Percentiles rank a stretch among this genome's conserved stretches.
These are phyloP conservation scores for Lophius piscatorius DNA, from an alignment of 2,113 vertebrate genomes.

Conservation along the genomic window DNA sequence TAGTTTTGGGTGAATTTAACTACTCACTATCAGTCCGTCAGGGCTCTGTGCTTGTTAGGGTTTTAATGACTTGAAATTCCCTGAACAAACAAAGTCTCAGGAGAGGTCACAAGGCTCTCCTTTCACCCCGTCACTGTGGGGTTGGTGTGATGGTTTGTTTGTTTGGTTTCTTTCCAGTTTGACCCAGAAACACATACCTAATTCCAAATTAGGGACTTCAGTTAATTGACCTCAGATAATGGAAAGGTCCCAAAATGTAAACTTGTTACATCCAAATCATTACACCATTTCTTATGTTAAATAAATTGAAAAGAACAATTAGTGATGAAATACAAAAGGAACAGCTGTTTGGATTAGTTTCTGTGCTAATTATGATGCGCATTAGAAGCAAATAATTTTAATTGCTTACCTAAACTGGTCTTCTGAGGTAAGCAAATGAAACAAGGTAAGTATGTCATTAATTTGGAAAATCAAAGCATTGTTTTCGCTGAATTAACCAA, in stretches of 20 bases:
- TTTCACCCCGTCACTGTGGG: slow-evolving; percentile 51
- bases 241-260: slow-evolving; percentile 1
- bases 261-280: background rate
- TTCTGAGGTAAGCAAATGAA: no score
- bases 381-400: no score
- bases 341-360: background rate
- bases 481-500: no score
- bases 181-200: slow-evolving; percentile 32
- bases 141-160: slow-evolving; percentile 62
- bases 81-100: slow-evolving; percentile 62
- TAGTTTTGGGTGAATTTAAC: slow-evolving; percentile 59
- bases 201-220: slow-evolving; percentile 31
- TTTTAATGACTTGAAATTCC: slow-evolving; percentile 66
- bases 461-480: no score
- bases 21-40: slow-evolving; percentile 36
- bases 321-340: background rate
- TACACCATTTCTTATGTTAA: background rate
- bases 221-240: slow-evolving; percentile 36
- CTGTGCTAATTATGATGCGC: background rate
- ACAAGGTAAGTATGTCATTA: no score
- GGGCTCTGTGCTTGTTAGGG: slow-evolving; percentile 54
- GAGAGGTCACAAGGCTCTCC: slow-evolving; percentile 55
- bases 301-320: background rate
- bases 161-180: slow-evolving; percentile 41
- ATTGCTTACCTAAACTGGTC: no score